Percentiles rank a stretch among this genome's conserved stretches.
Evolutionary conservation across 2,888 invertebrate species (phyloP).

Genomic region (Eilema griseolum): DNA sequence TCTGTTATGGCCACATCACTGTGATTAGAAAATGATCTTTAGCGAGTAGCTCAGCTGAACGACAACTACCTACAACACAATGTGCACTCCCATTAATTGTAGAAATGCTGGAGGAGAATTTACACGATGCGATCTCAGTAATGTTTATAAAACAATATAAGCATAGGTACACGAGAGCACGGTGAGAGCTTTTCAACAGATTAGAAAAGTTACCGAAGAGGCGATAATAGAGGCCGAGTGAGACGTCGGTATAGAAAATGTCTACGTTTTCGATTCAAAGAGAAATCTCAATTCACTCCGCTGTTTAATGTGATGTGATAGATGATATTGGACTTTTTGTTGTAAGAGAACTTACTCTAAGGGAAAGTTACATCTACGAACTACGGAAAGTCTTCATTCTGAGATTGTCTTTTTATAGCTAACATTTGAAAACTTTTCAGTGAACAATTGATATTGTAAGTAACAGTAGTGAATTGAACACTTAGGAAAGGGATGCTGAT

Average conservation of each 20-base stretch:
- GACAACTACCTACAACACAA: slow-evolving; percentile 52
- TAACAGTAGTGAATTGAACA: slow-evolving; percentile 26
- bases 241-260: slow-evolving; percentile 47
- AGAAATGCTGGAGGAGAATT: slow-evolving; percentile 58
- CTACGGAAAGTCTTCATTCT: slow-evolving; percentile 49
- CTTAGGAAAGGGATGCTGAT: neutral
- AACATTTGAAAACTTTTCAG: slow-evolving; percentile 49
- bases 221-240: slow-evolving; percentile 49
- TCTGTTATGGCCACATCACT: slow-evolving; percentile 54
- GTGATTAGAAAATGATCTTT: slow-evolving; percentile 57
- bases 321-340: slow-evolving; percentile 67
- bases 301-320: slow-evolving; percentile 69
- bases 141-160: slow-evolving; percentile 46
- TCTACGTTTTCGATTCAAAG: slow-evolving; percentile 50
- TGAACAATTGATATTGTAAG: slow-evolving; percentile 31
- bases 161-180: slow-evolving; percentile 41
- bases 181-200: slow-evolving; percentile 52
- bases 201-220: slow-evolving; percentile 55
- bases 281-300: slow-evolving; percentile 61
- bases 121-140: slow-evolving; percentile 43
- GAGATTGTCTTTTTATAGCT: slow-evolving; percentile 59
- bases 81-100: slow-evolving; percentile 71
- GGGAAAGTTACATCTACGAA: slow-evolving; percentile 52
- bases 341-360: slow-evolving; percentile 48
- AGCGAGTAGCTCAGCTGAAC: slow-evolving; percentile 1